These are phyloP conservation scores for Percopsis omiscomaycus DNA, from an alignment of 2,797 vertebrate genomes.

Conservation along the genomic window DNA sequence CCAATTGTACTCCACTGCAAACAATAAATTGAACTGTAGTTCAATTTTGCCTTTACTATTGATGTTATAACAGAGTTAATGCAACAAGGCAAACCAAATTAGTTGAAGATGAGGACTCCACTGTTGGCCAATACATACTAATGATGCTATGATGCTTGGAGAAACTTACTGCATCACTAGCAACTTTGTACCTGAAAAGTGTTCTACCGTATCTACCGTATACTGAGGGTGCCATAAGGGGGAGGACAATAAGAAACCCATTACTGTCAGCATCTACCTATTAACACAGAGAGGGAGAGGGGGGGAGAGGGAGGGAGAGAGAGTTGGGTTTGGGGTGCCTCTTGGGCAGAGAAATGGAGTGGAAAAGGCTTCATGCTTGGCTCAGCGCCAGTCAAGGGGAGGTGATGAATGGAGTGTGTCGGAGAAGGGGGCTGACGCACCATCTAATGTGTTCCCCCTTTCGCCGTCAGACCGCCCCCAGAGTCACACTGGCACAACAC, in stretches of 20 bases:
- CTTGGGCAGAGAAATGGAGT: conserved; percentile 17
- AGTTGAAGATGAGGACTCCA: no score
- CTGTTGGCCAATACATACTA: no score
- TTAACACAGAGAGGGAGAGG: conserved; percentile 17
- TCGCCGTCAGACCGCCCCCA: neutral
- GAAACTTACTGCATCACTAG: no score
- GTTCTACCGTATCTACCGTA: no score
- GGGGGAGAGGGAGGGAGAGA: conserved; percentile 16
- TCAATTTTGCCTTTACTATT: no score
- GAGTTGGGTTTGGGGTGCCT: neutral
- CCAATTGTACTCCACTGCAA: no score
- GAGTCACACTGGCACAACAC: neutral
- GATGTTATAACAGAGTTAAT: no score
- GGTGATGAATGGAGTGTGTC: conserved; percentile 47
- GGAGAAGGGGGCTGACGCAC: conserved; percentile 17
- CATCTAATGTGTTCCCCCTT: conserved; percentile 36
- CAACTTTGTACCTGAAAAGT: no score
- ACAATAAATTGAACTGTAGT: no score
- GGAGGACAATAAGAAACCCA: conserved; percentile 29
- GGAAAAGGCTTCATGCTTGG: conserved; percentile 20
- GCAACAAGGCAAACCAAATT: no score
- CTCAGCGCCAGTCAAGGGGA: conserved; percentile 33
- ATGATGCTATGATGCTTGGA: no score
- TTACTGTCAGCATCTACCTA: conserved; percentile 20
- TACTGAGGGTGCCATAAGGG: neutral